A percentile compares a stretch with the other conserved stretches of the same genome.
These are phyloP conservation scores for Chaetops frenatus DNA, from an alignment of 2,113 vertebrate species.

Conservation along the genomic window DNA sequence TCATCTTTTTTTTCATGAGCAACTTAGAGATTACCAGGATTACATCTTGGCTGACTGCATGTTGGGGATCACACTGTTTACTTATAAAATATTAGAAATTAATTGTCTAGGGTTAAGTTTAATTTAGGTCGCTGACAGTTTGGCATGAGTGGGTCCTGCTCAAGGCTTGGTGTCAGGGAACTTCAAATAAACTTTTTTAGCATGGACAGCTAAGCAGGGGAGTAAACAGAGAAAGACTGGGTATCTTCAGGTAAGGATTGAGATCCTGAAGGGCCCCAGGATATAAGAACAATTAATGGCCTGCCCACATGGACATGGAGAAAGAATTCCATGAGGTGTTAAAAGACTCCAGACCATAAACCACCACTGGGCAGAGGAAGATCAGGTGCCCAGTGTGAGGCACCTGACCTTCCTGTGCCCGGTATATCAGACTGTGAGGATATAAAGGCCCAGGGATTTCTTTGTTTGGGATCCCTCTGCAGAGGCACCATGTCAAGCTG, in stretches of 20 bases:
- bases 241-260: not conserved
- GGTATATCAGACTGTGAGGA: not conserved
- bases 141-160: not conserved
- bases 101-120: not conserved
- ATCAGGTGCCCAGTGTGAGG: not conserved
- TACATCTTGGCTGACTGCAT: slow-evolving; percentile 75
- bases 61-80: not conserved
- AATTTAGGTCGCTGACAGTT: not conserved
- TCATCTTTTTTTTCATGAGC: slow-evolving; percentile 83
- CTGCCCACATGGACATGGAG: not conserved
- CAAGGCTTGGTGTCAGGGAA: not conserved
- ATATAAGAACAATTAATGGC: not conserved
- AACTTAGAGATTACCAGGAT: slow-evolving; percentile 90
- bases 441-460: not conserved
- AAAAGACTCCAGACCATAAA: not conserved
- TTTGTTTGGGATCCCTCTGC: not conserved
- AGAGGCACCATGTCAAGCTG: not conserved
- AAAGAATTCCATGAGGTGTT: not conserved
- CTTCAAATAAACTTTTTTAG: not conserved
- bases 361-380: not conserved
- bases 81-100: not conserved
- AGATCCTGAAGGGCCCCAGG: not conserved
- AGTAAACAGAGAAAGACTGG: not conserved
- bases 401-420: too few relatives aligned
- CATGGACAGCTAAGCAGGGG: not conserved